Percentiles rank a stretch among this genome's conserved stretches.
phyloP scores from a whole-genome alignment of 2,888 invertebrate species.

The Caenorhabditis plicata region DNA sequence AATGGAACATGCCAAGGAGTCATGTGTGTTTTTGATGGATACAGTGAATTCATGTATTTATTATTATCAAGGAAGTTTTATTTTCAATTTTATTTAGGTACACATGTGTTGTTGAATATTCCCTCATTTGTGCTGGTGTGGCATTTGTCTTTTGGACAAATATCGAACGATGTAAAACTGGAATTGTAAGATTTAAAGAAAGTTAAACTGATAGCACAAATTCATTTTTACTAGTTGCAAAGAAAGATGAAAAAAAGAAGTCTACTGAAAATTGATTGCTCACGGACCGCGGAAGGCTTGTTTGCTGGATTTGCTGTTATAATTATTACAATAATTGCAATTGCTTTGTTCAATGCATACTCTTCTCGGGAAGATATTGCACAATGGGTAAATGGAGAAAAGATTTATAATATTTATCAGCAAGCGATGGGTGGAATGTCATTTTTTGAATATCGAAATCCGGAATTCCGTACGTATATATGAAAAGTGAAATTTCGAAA shows the following conservation, averaged over 20 bases:
- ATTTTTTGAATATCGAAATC: no score
- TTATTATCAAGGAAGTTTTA: not conserved
- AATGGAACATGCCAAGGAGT: constrained; percentile 40
- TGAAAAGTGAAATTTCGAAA: no score
- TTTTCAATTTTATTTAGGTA: constrained; percentile 27
- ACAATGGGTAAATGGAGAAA: constrained; percentile 31
- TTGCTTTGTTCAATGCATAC: constrained; percentile 49
- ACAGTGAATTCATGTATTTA: constrained; percentile 46
- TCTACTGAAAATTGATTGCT: constrained; percentile 50
- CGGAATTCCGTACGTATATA: no score
- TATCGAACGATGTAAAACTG: constrained; percentile 16
- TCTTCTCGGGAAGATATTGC: constrained; percentile 37
- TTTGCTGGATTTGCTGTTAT: constrained; percentile 45
- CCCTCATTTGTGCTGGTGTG: constrained; percentile 50
- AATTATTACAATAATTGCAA: constrained; percentile 41
- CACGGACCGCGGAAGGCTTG: constrained; percentile 48
- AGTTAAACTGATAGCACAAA: constrained; percentile 20
- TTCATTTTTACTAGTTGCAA: no score
- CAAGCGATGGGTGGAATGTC: no score
- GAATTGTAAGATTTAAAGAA: constrained; percentile 5
- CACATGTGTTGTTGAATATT: constrained; percentile 53
- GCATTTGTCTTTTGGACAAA: constrained; percentile 53
- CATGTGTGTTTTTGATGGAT: constrained; percentile 45
- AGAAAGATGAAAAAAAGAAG: constrained; percentile 39
- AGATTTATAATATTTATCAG: no score